Conservation (phyloP, 2,797 vertebrate genomes). For the Spinus olivaceus region DNA sequence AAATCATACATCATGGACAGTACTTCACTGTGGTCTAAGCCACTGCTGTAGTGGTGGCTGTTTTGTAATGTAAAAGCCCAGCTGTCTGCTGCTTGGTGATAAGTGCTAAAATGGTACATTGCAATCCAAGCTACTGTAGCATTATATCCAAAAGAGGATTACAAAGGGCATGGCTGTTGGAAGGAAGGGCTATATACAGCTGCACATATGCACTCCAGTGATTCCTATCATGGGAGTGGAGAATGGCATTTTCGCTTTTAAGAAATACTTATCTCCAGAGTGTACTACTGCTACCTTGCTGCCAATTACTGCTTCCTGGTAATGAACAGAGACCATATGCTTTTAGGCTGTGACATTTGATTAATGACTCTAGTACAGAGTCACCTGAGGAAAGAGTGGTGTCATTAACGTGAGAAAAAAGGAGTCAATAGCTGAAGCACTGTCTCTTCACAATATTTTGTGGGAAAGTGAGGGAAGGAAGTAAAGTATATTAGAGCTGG, state of each 20-base stretch:
- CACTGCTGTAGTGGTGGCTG: background rate
- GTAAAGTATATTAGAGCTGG: background rate
- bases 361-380: background rate
- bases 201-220: background rate
- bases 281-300: background rate
- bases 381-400: background rate
- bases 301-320: background rate
- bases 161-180: background rate
- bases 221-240: background rate
- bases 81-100: conserved; percentile 28
- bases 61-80: conserved; percentile 1
- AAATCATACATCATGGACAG: background rate
- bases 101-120: conserved; percentile 6
- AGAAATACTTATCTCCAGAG: conserved; percentile 10
- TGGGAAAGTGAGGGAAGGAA: background rate
- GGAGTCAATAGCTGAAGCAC: background rate
- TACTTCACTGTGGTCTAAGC: background rate
- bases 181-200: background rate
- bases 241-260: background rate
- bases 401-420: background rate
- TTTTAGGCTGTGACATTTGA: background rate
- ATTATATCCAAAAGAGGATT: background rate
- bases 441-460: background rate
- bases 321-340: background rate
- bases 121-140: background rate